Conservation (phyloP, 2,113 vertebrate genomes). For the Hypocryptadius cinnamomeus region DNA sequence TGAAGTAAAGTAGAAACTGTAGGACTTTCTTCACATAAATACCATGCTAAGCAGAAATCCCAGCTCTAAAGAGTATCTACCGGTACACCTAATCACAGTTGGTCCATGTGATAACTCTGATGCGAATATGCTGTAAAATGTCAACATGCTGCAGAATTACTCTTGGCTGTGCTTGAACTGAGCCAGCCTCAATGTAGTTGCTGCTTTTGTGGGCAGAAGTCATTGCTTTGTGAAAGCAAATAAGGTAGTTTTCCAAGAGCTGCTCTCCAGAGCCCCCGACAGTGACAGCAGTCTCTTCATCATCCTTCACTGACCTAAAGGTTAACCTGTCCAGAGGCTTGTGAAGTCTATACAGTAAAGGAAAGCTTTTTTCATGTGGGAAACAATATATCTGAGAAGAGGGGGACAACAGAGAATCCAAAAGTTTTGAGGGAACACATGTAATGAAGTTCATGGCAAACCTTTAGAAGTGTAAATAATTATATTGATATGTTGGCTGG, state of each 20-base stretch:
- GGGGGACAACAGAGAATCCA: background rate
- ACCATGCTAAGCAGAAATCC: background rate
- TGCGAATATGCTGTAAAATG: background rate
- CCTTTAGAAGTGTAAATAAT: background rate
- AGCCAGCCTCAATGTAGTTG: background rate
- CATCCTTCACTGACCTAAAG: background rate
- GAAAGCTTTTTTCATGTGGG: background rate
- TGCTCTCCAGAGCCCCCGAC: background rate
- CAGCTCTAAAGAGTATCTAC: background rate
- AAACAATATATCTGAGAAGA: background rate
- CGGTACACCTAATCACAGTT: background rate
- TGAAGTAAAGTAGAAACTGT: background rate
- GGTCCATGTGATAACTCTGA: background rate
- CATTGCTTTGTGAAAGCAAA: background rate
- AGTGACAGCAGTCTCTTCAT: background rate
- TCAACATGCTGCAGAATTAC: background rate
- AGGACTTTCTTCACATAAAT: background rate
- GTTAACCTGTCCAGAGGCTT: background rate
- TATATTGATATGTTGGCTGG: background rate
- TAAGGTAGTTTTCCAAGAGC: background rate
- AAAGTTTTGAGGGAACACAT: background rate
- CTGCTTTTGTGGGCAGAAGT: background rate
- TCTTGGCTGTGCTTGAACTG: background rate
- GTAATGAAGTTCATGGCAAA: background rate
- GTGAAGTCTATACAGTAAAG: background rate